Percentiles rank a stretch among this genome's conserved stretches.
These are phyloP conservation scores for Dipodomys ordii DNA, from an alignment of 2,113 vertebrate species.

Conservation along the genomic window DNA sequence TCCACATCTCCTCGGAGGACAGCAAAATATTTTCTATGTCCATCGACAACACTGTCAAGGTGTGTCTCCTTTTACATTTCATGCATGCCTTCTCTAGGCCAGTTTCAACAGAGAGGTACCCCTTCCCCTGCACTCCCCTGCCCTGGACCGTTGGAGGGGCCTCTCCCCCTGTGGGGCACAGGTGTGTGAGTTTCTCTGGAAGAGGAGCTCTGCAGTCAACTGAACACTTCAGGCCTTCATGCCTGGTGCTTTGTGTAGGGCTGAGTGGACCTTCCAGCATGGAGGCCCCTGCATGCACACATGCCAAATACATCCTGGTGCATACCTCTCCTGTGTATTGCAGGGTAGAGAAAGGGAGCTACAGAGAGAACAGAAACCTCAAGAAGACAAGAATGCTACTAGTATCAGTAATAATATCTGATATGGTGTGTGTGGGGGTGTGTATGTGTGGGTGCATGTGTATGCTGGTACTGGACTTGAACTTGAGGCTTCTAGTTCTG, in stretches of 20 bases:
- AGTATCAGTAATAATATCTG: too few relatives aligned
- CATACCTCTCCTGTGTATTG: background rate
- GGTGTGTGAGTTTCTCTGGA: background rate
- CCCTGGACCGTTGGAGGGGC: background rate
- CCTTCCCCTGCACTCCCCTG: background rate
- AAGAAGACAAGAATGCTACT: background rate
- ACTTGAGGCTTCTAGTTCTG: too few relatives aligned
- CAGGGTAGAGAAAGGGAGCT: background rate
- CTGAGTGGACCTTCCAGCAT: background rate
- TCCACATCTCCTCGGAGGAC: slow-evolving; percentile 85
- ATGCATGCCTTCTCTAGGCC: background rate
- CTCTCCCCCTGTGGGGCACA: background rate
- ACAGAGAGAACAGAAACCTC: background rate
- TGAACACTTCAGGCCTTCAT: background rate
- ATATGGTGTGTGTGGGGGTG: too few relatives aligned
- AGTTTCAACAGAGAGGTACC: background rate
- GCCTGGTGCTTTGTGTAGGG: background rate
- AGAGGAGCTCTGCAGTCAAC: background rate
- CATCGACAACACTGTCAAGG: slow-evolving; percentile 85
- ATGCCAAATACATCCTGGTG: background rate
- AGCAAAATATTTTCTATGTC: slow-evolving; percentile 87
- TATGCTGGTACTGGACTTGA: too few relatives aligned
- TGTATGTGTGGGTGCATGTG: too few relatives aligned
- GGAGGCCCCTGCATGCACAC: background rate
- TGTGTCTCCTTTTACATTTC: slow-evolving; percentile 51